These are phyloP conservation scores for Hydrophis major DNA, from an alignment of 2,797 vertebrate genomes.

Conservation along the genomic window DNA sequence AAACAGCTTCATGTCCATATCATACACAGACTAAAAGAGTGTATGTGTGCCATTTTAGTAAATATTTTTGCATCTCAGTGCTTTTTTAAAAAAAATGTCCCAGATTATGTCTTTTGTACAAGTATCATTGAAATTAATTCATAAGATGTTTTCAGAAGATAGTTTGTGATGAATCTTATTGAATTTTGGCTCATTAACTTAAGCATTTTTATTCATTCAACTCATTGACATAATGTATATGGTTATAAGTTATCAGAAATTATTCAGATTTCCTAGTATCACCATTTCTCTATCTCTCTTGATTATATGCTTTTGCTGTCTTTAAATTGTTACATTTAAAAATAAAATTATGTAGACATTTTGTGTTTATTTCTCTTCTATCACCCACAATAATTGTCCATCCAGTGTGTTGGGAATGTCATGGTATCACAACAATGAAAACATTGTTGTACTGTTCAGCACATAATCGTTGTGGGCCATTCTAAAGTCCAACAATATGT, in stretches of 20 bases:
- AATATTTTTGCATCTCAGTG: conserved; percentile 36
- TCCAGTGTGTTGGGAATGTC: not conserved
- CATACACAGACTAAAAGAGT: not conserved
- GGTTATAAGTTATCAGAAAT: not conserved
- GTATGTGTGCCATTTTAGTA: not conserved
- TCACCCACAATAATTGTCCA: not conserved
- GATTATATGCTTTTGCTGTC: not conserved
- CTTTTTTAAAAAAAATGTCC: conserved; percentile 8
- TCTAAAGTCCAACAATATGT: not conserved
- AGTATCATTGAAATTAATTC: not conserved
- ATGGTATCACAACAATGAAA: not conserved
- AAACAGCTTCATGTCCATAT: not conserved
- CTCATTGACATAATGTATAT: not conserved
- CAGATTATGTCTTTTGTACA: not conserved
- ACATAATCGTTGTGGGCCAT: not conserved
- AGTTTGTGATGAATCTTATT: not conserved
- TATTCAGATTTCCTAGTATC: not conserved
- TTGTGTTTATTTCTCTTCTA: not conserved
- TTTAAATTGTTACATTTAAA: not conserved
- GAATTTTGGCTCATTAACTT: not conserved
- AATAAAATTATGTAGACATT: not conserved
- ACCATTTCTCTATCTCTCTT: not conserved
- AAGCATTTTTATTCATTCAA: conserved; percentile 21
- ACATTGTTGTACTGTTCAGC: not conserved
- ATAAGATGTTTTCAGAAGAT: not conserved